These are phyloP conservation scores for Capitella teleta DNA, from an alignment of 1,140 invertebrate genomes.

Conservation along the genomic window DNA sequence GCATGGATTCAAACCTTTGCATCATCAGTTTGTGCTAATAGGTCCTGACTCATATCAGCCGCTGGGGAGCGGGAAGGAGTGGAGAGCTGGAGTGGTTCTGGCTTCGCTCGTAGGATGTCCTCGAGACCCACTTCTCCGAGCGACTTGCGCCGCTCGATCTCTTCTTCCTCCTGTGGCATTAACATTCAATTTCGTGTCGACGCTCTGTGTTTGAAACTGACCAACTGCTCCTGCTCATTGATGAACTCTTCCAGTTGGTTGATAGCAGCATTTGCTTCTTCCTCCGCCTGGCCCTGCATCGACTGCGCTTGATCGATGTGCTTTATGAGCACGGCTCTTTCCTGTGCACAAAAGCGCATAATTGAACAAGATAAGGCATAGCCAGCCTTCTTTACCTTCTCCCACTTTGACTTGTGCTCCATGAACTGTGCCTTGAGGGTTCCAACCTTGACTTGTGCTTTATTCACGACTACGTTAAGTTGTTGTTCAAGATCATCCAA, in stretches of 20 bases:
- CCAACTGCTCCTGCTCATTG: constrained; percentile 36
- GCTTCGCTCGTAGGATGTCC: too few relatives aligned
- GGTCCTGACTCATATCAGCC: too few relatives aligned
- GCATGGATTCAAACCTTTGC: too few relatives aligned
- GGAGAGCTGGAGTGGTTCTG: too few relatives aligned
- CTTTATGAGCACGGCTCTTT: constrained; percentile 32
- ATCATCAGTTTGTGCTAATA: too few relatives aligned
- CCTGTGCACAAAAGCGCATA: constrained; percentile 19
- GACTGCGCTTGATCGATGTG: constrained; percentile 32
- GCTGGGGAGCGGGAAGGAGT: too few relatives aligned
- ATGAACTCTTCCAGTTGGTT: constrained; percentile 39
- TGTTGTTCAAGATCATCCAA: constrained; percentile 28
- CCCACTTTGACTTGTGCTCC: constrained; percentile 39
- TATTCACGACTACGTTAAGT: constrained; percentile 22
- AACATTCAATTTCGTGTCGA: too few relatives aligned
- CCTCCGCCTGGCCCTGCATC: constrained; percentile 33
- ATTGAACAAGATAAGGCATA: background rate
- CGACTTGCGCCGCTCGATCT: too few relatives aligned
- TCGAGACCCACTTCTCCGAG: too few relatives aligned
- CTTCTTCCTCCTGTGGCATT: background rate
- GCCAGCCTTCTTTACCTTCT: constrained; percentile 16
- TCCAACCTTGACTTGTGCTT: constrained; percentile 32
- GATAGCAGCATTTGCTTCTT: constrained; percentile 35
- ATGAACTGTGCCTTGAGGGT: constrained; percentile 37
- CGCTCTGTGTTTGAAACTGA: too few relatives aligned